Evolutionary conservation across 2,113 vertebrate genomes (phyloP).

Genomic region (Anhinga rufa): DNA sequence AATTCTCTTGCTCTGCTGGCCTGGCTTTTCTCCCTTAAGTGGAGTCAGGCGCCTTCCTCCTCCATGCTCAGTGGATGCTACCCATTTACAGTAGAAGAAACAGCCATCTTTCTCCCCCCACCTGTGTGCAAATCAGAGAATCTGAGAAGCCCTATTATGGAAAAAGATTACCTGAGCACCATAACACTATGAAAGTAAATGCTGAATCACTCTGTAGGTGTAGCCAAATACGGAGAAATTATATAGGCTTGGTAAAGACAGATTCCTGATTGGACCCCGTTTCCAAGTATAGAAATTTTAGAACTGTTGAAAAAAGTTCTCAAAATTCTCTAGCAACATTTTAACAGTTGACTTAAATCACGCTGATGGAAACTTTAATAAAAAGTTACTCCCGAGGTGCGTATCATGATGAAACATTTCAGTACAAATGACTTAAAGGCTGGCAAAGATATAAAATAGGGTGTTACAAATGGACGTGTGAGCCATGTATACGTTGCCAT

Average conservation of each 20-base stretch:
- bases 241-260: background rate
- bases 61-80: background rate
- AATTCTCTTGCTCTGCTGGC: background rate
- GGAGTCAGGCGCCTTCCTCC: background rate
- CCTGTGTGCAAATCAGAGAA: background rate
- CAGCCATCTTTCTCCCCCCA: background rate
- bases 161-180: background rate
- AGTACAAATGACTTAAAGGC: background rate
- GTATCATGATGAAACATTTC: background rate
- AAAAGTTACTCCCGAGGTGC: background rate
- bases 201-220: background rate
- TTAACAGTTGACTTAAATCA: background rate
- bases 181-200: background rate
- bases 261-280: background rate
- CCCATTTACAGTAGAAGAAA: background rate
- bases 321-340: background rate
- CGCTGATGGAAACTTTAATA: background rate
- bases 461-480: background rate
- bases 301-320: background rate
- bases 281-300: background rate
- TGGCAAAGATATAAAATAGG: background rate
- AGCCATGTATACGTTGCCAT: background rate
- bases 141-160: fast-evolving
- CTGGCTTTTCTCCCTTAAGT: background rate
- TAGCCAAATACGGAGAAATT: background rate